phyloP scores from a whole-genome alignment of 2,888 invertebrate species.

The Leptura quadrifasciata region DNA sequence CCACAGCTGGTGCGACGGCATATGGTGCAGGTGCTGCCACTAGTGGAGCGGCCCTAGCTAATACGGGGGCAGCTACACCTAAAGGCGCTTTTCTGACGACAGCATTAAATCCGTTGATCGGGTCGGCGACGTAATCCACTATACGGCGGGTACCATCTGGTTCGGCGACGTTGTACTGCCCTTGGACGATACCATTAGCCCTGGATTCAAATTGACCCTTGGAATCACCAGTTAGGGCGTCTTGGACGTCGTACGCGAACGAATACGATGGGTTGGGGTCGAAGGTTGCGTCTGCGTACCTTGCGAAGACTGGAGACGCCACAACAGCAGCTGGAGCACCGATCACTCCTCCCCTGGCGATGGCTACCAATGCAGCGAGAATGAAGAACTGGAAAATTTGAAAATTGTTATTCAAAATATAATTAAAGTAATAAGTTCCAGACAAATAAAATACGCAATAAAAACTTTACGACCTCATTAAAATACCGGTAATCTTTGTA shows the following conservation, averaged over 20 bases:
- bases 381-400: conserved; percentile 56
- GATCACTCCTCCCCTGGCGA: conserved; percentile 67
- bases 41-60: conserved; percentile 49
- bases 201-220: conserved; percentile 76
- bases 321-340: conserved; percentile 65
- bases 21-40: conserved; percentile 52
- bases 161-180: conserved; percentile 79
- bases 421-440: no score
- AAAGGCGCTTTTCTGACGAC: conserved; percentile 80
- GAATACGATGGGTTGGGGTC: conserved; percentile 82
- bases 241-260: conserved; percentile 82
- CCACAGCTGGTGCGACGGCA: conserved; percentile 65
- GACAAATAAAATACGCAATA: no score
- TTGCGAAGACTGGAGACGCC: conserved; percentile 73
- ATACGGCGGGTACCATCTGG: conserved; percentile 80
- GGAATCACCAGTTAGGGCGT: conserved; percentile 79
- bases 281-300: conserved; percentile 69
- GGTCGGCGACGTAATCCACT: conserved; percentile 81
- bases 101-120: conserved; percentile 81
- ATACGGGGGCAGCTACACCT: conserved; percentile 66
- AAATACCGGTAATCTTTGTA: no score
- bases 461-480: no score
- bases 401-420: neutral
- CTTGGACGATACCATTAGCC: conserved; percentile 80
- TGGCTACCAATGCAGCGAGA: conserved; percentile 61